Percentiles rank a stretch among this genome's conserved stretches.
These are phyloP conservation scores for Leptinotarsa undecemlineata DNA, from an alignment of 1,140 invertebrate genomes.

Conservation along the genomic window DNA sequence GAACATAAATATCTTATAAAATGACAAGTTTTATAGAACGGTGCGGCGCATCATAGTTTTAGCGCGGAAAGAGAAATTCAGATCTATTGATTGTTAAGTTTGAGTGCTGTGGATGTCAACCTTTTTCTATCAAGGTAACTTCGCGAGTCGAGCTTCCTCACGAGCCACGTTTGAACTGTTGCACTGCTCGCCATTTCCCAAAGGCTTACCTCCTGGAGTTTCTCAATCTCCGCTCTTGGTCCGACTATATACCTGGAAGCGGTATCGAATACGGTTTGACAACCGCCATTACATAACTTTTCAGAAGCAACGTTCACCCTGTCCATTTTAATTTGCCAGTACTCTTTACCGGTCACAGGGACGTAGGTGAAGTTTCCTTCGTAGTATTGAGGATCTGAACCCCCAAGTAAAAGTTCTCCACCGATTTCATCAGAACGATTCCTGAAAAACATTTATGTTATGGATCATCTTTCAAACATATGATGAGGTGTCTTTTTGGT, in stretches of 20 bases:
- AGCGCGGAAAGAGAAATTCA: too few relatives aligned
- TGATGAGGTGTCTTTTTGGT: background rate
- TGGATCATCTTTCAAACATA: conserved; percentile 59
- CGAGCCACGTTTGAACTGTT: too few relatives aligned
- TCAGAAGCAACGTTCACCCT: conserved; percentile 63
- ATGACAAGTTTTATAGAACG: too few relatives aligned
- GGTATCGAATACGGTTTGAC: conserved; percentile 96
- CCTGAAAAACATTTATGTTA: too few relatives aligned
- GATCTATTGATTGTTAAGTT: too few relatives aligned
- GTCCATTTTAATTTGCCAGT: conserved; percentile 98
- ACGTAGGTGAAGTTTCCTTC: conserved; percentile 90
- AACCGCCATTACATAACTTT: conserved; percentile 71
- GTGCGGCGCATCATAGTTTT: too few relatives aligned
- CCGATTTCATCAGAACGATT: conserved; percentile 74
- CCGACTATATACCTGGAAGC: conserved; percentile 97
- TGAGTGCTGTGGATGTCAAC: too few relatives aligned
- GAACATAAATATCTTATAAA: too few relatives aligned
- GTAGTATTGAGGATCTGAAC: conserved; percentile 91
- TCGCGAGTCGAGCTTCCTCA: too few relatives aligned
- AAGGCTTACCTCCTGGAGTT: conserved; percentile 70
- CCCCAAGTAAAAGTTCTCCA: conserved; percentile 94
- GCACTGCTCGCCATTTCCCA: too few relatives aligned
- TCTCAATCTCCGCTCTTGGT: conserved; percentile 77
- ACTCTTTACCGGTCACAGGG: conserved; percentile 82
- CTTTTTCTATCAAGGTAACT: too few relatives aligned